Percentiles rank a stretch among this genome's conserved stretches.
Evolutionary conservation across 2,888 invertebrate species (phyloP).

Genomic region (Cheilosia soror): DNA sequence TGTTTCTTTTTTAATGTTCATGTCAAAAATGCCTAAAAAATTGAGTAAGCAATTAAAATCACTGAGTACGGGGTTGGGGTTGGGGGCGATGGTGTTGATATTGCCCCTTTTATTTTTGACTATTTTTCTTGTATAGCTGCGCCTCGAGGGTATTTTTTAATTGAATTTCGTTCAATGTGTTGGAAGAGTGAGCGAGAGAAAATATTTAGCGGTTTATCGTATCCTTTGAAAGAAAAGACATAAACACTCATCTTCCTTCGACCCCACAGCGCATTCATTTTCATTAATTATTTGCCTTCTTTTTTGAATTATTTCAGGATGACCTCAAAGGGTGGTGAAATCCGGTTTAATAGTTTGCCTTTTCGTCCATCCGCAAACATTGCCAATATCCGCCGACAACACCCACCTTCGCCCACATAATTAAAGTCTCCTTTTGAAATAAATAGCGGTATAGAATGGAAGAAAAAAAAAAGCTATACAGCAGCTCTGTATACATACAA

Average conservation of each 20-base stretch:
- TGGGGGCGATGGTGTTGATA: constrained; percentile 28
- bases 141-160: constrained; percentile 62
- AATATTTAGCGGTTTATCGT: constrained; percentile 16
- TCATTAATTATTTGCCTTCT: constrained; percentile 54
- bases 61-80: neutral
- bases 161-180: constrained; percentile 63
- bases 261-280: constrained; percentile 43
- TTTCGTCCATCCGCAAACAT: constrained; percentile 55
- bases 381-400: constrained; percentile 61
- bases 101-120: constrained; percentile 45
- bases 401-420: constrained; percentile 47
- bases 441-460: constrained; percentile 17
- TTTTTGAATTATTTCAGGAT: constrained; percentile 28
- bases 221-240: constrained; percentile 69
- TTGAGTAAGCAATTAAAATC: constrained; percentile 68
- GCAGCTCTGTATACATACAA: constrained; percentile 20
- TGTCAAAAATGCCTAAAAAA: constrained; percentile 69
- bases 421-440: constrained; percentile 58
- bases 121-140: constrained; percentile 41
- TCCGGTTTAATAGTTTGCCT: constrained; percentile 69
- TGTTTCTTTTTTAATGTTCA: constrained; percentile 27
- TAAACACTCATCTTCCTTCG: constrained; percentile 67
- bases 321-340: constrained; percentile 44
- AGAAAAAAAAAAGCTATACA: constrained; percentile 17
- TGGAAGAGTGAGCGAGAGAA: neutral